Evolutionary conservation across 2,113 vertebrate genomes (phyloP), one percentile per base, ranked within the genome.

Genomic region (Desmodus rotundus): DNA sequence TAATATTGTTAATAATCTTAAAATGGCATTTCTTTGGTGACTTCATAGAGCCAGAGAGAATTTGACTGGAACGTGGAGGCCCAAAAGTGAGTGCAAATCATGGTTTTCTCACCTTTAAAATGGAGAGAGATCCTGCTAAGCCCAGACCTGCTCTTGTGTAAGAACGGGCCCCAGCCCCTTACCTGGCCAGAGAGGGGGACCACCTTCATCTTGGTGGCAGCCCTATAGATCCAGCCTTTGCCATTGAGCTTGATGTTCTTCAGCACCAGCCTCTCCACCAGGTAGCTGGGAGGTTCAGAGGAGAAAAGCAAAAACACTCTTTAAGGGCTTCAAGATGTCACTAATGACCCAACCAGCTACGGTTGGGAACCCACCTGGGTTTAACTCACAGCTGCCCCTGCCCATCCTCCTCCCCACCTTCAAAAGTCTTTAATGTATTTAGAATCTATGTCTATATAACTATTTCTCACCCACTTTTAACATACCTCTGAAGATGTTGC

Each of bases 161-260:
- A 50, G 47, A 33, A 41, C 2, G 24, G 74, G 4, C 3, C 20
- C 13, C 15, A 0, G 0, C 7, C 52, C 16, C 97, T 97, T 97
- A 99, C 99, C 99, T 99, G 99, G 98, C 99, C 99, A 98, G 99
- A 99, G 3, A 99, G 99, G 89, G 99, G 99, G 38, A 2, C 2
- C 9, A 20, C 0, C 0, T 97, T 82, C 86, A 99, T 99, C 98
- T 99, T 99, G 74, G 98, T 98, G 76, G 99, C 99, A 50, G 99
- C 99, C 99, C 99, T 99, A 98, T 99, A 99, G 2, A 99, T 99
- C 99, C 99, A 99, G 89, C 99, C 99, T 93, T 99, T 99, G 95
- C 99, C 98, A 0, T 99, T 99, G 93, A 99, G 99, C 97, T 99
- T 99, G 0, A 99, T 99, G 98, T 99, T 99, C 97, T 99, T 98